phyloP scores from a whole-genome alignment of 2,888 invertebrate species.

The Orthonychiurus folsomi region DNA sequence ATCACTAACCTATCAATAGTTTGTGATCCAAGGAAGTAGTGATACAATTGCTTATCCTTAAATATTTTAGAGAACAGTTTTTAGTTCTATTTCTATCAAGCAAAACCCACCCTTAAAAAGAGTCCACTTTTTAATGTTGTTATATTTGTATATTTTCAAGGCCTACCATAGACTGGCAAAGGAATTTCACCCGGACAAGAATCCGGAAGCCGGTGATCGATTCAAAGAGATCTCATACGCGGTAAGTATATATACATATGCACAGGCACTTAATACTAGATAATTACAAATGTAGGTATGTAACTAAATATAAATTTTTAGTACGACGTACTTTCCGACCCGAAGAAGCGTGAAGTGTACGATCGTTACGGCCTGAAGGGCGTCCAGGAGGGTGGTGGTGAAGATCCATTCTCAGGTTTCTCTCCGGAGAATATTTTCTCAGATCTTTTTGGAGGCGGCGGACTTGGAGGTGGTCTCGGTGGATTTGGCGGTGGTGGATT shows the following conservation, averaged over 20 bases:
- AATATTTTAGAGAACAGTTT: too few relatives aligned
- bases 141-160: conserved; percentile 49
- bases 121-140: background rate
- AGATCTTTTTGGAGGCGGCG: conserved; percentile 60
- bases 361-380: conserved; percentile 81
- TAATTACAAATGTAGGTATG: too few relatives aligned
- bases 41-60: too few relatives aligned
- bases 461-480: conserved; percentile 50
- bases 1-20: too few relatives aligned
- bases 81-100: too few relatives aligned
- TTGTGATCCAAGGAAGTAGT: too few relatives aligned
- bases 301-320: too few relatives aligned
- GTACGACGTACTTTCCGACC: conserved; percentile 86
- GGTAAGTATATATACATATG: too few relatives aligned
- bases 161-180: conserved; percentile 84
- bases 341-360: conserved; percentile 74
- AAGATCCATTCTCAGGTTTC: conserved; percentile 51
- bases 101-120: background rate
- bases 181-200: conserved; percentile 87
- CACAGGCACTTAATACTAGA: too few relatives aligned
- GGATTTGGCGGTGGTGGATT: conserved; percentile 46
- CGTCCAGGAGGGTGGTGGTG: conserved; percentile 64
- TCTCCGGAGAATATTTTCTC: conserved; percentile 55
- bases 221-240: conserved; percentile 78
- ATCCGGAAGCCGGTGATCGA: conserved; percentile 70